Percentiles rank a stretch among this genome's conserved stretches.
Conservation (phyloP, 2,888 invertebrate species). For the Scaptomyza tumidula region DNA sequence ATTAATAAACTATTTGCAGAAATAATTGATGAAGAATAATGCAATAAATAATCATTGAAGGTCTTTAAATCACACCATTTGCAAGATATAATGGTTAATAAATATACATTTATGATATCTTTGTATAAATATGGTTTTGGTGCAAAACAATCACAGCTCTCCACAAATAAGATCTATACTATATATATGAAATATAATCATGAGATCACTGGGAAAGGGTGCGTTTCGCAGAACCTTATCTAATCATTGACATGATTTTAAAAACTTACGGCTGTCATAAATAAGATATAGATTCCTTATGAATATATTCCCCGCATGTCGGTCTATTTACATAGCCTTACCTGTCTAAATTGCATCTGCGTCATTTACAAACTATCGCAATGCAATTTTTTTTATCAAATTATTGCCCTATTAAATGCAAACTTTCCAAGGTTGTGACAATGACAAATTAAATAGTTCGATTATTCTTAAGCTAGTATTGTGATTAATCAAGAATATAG, state of each 20-base stretch:
- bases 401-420: too few relatives aligned
- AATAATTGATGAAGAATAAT: too few relatives aligned
- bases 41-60: too few relatives aligned
- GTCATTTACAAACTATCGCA: not conserved
- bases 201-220: conserved; percentile 33
- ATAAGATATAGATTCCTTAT: conserved; percentile 1
- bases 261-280: conserved; percentile 34
- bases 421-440: too few relatives aligned
- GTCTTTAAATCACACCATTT: not conserved
- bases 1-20: not conserved
- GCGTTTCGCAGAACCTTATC: conserved; percentile 42
- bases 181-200: conserved; percentile 7
- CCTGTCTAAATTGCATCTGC: conserved; percentile 15
- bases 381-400: not conserved
- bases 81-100: not conserved
- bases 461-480: too few relatives aligned
- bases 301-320: not conserved
- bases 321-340: conserved; percentile 5
- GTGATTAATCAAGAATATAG: too few relatives aligned
- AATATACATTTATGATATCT: not conserved
- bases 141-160: conserved; percentile 17
- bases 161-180: conserved; percentile 8
- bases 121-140: not conserved
- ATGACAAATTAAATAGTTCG: too few relatives aligned
- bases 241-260: conserved; percentile 40